phyloP scores from a whole-genome alignment of 2,888 invertebrate species.

The Adineta ricciae region DNA sequence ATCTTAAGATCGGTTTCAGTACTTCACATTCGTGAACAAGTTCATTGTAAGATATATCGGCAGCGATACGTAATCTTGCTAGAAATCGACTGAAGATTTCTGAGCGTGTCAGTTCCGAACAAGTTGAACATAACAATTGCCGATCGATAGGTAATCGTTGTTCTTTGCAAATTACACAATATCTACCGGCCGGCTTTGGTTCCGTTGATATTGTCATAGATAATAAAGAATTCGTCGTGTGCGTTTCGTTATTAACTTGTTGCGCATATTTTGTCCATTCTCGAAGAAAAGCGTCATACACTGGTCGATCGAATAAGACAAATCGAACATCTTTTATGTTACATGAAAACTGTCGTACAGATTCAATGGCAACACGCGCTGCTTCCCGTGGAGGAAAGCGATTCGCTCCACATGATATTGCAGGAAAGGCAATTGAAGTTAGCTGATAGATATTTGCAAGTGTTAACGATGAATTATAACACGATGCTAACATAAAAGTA shows the following conservation, averaged over 20 bases:
- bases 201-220: background rate
- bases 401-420: background rate
- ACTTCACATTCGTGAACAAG: background rate
- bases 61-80: background rate
- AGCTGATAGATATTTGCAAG: background rate
- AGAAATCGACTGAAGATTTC: background rate
- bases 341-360: background rate
- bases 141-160: background rate
- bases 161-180: background rate
- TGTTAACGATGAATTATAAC: background rate
- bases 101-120: background rate
- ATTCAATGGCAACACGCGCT: background rate
- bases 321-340: background rate
- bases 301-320: background rate
- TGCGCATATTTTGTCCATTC: background rate
- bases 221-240: too few relatives aligned
- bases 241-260: background rate
- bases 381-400: background rate
- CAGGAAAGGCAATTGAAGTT: background rate
- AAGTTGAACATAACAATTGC: background rate
- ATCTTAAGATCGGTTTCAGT: background rate
- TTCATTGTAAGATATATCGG: background rate
- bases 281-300: background rate
- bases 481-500: background rate
- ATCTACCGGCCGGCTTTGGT: background rate